Percentiles rank a stretch among this genome's conserved stretches.
Conservation (phyloP, 2,888 invertebrate genomes). For the Rhabditophanes sp. region DNA sequence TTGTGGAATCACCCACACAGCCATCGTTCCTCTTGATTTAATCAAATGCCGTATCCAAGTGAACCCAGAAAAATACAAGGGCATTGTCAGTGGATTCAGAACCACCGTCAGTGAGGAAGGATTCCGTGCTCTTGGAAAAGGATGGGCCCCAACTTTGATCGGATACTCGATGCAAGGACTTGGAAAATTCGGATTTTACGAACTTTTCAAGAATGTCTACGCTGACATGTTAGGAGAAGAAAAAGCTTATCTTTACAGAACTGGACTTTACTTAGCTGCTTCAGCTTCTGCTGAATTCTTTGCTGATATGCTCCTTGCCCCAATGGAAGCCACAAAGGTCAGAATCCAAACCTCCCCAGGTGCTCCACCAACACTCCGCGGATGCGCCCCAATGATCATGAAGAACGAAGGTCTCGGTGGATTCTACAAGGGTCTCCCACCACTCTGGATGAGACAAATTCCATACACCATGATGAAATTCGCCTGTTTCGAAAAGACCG, state of each 20-base stretch:
- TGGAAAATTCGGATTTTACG: constrained; percentile 91
- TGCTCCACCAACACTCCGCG: constrained; percentile 7
- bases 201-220: constrained; percentile 51
- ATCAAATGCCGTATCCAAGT: constrained; percentile 81
- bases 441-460: constrained; percentile 10
- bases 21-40: constrained; percentile 78
- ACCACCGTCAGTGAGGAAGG: constrained; percentile 73
- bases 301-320: constrained; percentile 84
- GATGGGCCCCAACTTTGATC: constrained; percentile 89
- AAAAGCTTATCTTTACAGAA: constrained; percentile 69
- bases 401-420: constrained; percentile 8
- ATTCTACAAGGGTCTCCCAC: constrained; percentile 11
- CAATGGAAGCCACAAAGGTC: constrained; percentile 82
- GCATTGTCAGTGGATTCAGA: constrained; percentile 60
- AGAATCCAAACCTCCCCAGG: constrained; percentile 45
- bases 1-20: constrained; percentile 69
- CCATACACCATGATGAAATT: constrained; percentile 13
- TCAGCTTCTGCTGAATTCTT: constrained; percentile 93
- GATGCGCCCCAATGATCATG: constrained; percentile 5
- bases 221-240: constrained; percentile 51
- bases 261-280: constrained; percentile 70
- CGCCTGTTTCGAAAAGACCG: constrained; percentile 10
- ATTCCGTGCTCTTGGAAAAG: constrained; percentile 64
- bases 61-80: constrained; percentile 77
- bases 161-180: constrained; percentile 78